A percentile compares a stretch with the other conserved stretches of the same genome.
phyloP scores from a whole-genome alignment of 2,888 invertebrate species.

The Perithous albicinctus region DNA sequence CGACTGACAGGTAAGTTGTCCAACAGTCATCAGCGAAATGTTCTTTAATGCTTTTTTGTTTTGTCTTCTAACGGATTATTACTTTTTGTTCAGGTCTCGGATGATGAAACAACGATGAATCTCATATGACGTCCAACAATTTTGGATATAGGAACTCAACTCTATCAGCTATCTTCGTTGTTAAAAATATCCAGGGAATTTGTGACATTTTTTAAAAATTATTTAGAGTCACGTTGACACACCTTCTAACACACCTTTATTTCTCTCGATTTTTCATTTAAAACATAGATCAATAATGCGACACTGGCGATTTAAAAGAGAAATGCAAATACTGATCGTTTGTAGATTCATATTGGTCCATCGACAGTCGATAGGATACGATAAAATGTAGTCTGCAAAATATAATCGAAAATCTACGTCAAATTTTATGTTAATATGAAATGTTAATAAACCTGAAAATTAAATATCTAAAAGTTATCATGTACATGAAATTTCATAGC shows the following conservation, averaged over 20 bases:
- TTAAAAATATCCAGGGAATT: too few species aligned
- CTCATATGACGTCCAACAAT: slow-evolving; percentile 32
- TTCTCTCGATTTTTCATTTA: not conserved
- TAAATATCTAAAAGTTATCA: too few species aligned
- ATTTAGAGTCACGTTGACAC: too few species aligned
- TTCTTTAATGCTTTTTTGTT: not conserved
- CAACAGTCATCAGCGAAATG: not conserved
- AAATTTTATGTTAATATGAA: too few species aligned
- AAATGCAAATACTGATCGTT: not conserved
- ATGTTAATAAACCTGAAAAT: too few species aligned
- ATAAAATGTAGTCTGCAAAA: too few species aligned
- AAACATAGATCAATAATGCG: not conserved
- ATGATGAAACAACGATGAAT: slow-evolving; percentile 43
- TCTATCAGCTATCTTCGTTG: too few species aligned
- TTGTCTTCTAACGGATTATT: not conserved
- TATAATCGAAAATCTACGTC: too few species aligned
- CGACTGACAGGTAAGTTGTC: slow-evolving; percentile 38
- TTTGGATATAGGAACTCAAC: too few species aligned
- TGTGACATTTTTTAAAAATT: too few species aligned
- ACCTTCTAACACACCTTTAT: too few species aligned
- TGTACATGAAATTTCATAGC: not conserved
- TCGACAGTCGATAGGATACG: not conserved
- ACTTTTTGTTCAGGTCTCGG: slow-evolving; percentile 17
- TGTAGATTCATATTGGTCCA: not conserved
- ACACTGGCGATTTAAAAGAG: not conserved